Evolutionary conservation across 2,113 vertebrate species (phyloP), one percentile per base, ranked within the genome.

Genomic region (Heloderma charlesbogerti): DNA sequence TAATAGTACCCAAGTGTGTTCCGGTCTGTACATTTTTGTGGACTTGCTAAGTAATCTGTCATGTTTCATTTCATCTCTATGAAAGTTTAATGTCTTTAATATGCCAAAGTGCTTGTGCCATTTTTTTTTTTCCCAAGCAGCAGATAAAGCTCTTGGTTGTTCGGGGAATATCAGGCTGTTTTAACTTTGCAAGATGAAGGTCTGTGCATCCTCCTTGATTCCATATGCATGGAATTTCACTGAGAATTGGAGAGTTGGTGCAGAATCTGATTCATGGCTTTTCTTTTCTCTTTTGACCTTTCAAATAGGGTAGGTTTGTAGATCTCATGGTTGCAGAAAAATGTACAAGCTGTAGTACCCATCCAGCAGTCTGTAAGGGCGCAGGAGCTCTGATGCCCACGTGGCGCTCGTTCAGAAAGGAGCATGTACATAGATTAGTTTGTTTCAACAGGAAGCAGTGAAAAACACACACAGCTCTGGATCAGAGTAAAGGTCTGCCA

Each of bases 41-140:
- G 77, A 87, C 72, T 95, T 31, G 12, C 91, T 40, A 9, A 93
- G 94, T 93, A 91, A 93, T 93, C 93, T 95, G 94, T 95, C 95
- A 92, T 84, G 88, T 94, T 90, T 90, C 92, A 94, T 95, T 85
- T 60, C 88, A 91, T 94, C 95, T 93, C 75, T 83, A 81, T 86
- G 87, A 94, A 72, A 54, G 90, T 91, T 89, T 90, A 10, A 22
- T 31, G 89, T 31, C 3, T 0, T 91, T 83, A 45, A 45, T 89
- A 18, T 91, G 88, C 84, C 78, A 69, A 45, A n/a, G 51, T 67
- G 37, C 20, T 74, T 34, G 18, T 92, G 29, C 66, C 4, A 34
- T 79, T 54, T 43, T 63, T 71, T 67, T 71, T 82, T 7, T 20
- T n/a, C 0, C 0, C 10, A 0, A 0, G 66, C 43, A 78, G 27